These are phyloP conservation scores for Scaptomyza pallida DNA, from an alignment of 1,140 invertebrate species.

Conservation along the genomic window DNA sequence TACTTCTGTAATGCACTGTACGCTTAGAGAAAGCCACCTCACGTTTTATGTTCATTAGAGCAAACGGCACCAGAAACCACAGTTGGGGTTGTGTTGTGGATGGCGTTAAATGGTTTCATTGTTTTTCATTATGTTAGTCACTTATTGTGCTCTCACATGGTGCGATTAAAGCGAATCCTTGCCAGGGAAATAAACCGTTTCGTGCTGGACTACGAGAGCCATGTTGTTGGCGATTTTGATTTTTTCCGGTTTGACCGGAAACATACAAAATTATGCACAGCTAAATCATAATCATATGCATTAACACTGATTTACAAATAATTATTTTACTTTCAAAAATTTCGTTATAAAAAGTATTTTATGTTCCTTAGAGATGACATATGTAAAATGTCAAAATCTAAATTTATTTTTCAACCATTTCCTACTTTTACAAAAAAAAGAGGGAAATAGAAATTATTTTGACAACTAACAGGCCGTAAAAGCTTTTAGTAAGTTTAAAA, in stretches of 20 bases:
- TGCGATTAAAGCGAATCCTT: not conserved
- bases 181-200: slow-evolving; percentile 9
- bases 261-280: slow-evolving; percentile 14
- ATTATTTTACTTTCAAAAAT: too few species aligned
- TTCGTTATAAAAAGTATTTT: too few species aligned
- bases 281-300: slow-evolving; percentile 20
- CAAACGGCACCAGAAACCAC: not conserved
- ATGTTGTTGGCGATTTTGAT: slow-evolving; percentile 15
- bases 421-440: too few species aligned
- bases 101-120: slow-evolving; percentile 36
- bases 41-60: slow-evolving; percentile 53
- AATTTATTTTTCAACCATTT: too few species aligned
- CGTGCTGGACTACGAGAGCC: not conserved
- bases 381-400: too few species aligned
- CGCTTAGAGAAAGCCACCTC: slow-evolving; percentile 10
- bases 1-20: slow-evolving; percentile 8
- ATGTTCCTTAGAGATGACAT: too few species aligned
- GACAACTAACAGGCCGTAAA: not conserved
- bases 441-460: not conserved
- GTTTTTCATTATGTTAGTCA: slow-evolving; percentile 44
- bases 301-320: too few species aligned
- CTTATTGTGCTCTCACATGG: slow-evolving; percentile 12
- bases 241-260: slow-evolving; percentile 23
- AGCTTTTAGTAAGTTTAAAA: not conserved
- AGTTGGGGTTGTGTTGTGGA: slow-evolving; percentile 1